Evolutionary conservation across 1,140 invertebrate species (phyloP), one percentile per base, ranked within the genome.

Genomic region (Papilio polytes): DNA sequence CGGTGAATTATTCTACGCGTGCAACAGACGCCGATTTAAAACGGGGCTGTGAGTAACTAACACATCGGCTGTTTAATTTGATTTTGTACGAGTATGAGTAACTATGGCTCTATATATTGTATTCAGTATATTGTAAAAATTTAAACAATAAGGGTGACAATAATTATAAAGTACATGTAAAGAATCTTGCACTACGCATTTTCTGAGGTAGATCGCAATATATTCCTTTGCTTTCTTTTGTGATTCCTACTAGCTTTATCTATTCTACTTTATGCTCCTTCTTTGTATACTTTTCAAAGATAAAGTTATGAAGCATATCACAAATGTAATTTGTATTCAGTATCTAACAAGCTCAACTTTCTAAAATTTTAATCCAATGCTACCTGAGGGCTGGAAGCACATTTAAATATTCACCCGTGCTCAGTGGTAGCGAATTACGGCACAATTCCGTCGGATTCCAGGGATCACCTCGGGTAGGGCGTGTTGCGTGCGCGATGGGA

Each of bases 361-460:
- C 63, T 70, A 70, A 36, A 70, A 70, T 31, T 13, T 15, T 70
- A 26, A 70, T 70, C 13, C 12, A 74, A 79, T 56, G 26, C 20
- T 46, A 56, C 72, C 74, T 72, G 70, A 26, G 46, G 46, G 84
- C 85, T 72, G 41, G 46, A 72, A 83, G 86, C 84, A 66, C 81
- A 81, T 81, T 87, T 89, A 80, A 91, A 89, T 90, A 89, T 88
- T 89, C 85, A 86, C 86, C 85, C 84, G 84, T 83, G 82, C 85
- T 87, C 87, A 87, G 85, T 91, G 90, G 90, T 92, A 93, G 90
- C 90, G 81, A 84, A 81, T 83, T 87, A 85, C 72, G 76, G 85
- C 85, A 89, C 89, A 87, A 85, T 88, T 86, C 86, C 82, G 83
- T 83, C 84, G 85, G 80, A 88, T 89, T 88, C 88, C 88, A 85